These are phyloP conservation scores for Aramus guarauna DNA, from an alignment of 2,113 vertebrate genomes.

Conservation along the genomic window DNA sequence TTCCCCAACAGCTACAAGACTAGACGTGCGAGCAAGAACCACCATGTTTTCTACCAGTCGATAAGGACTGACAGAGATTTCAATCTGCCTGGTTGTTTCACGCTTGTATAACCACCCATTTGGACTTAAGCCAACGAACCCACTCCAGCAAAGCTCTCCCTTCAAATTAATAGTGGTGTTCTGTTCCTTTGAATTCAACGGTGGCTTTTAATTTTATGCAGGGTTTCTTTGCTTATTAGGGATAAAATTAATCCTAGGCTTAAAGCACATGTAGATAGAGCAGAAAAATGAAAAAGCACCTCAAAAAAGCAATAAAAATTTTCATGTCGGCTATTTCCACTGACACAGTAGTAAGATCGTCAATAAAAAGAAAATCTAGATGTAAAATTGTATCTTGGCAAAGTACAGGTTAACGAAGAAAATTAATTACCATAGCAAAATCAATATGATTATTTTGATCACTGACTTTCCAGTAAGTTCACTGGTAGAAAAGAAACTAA, in stretches of 20 bases:
- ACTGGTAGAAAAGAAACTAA: neutral
- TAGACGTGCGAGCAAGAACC: accelerated
- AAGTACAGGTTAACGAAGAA: neutral
- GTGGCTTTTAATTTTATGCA: neutral
- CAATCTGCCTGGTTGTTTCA: neutral
- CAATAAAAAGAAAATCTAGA: neutral
- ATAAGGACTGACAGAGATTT: neutral
- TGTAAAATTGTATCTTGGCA: neutral
- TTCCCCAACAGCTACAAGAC: neutral
- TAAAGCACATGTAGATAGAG: neutral
- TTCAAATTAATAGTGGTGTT: neutral
- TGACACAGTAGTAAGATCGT: neutral
- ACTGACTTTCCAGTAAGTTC: neutral
- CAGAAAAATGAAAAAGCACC: neutral
- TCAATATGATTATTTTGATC: neutral
- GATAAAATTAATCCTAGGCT: neutral
- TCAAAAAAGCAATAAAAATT: neutral
- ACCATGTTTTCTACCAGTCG: neutral
- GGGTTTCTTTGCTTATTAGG: neutral
- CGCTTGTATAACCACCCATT: neutral
- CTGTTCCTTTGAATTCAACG: neutral
- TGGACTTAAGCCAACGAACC: neutral
- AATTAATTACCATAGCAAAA: neutral
- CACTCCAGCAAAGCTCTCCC: neutral
- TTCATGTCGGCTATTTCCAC: neutral